Evolutionary conservation across 2,113 vertebrate species (phyloP), one percentile per base, ranked within the genome.

Genomic region (Ascaphus truei): DNA sequence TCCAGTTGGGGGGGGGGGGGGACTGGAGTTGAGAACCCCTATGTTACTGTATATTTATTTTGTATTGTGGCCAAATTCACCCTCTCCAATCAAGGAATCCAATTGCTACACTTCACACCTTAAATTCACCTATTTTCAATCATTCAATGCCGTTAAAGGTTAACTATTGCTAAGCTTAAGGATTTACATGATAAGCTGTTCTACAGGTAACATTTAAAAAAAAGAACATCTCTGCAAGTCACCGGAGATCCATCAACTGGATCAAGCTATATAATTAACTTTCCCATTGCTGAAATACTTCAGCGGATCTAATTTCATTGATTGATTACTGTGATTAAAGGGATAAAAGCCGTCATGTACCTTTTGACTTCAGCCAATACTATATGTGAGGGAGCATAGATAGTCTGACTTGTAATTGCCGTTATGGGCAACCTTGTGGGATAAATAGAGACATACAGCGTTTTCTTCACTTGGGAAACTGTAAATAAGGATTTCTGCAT

Each of bases 321-420:
- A 82, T 78, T 78, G 73, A 81, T 83, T 75, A 74, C 73, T 75
- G 22, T 75, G 83, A 81, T 81, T 74, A 81, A 36, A 78, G 73
- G 77, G 75, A 85, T 82, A 82, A 80, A 74, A 75, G 69, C 60
- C 57, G 71, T 62, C 78, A 65, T 67, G 43, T 68, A n/a, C 73
- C 71, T 72, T 63, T 65, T 81, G 76, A 69, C 78, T 77, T 73
- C 51, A 56, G 26, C 73, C 61, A 73, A 36, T 58, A 50, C 51
- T 51, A 1, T 16, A 31, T 43, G 1, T 34, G 47, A 62, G 27
- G 60, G 37, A 81, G 23, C 2, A 15, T 1, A 22, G 22, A n/a
- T 8, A 60, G 50, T 61, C n/a, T 48, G 15, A 22, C 55, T 66
- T 57, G 47, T 77, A 12, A 59, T 74, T 77, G 59, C 65, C 57